These are phyloP conservation scores for Myrmophylax atrothorax DNA, from an alignment of 2,113 vertebrate genomes.

Conservation along the genomic window DNA sequence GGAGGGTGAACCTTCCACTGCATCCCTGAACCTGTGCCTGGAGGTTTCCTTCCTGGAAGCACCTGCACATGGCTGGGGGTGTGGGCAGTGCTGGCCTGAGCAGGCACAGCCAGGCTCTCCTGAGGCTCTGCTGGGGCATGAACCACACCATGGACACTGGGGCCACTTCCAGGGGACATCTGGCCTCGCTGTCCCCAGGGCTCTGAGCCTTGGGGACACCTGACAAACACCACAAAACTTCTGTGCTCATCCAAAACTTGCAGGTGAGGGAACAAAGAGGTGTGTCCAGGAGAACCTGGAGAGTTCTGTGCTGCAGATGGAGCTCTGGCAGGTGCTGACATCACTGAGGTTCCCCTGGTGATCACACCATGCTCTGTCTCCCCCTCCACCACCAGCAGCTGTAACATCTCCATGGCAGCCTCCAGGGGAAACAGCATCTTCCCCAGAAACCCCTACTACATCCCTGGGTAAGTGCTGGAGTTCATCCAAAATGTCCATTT, in stretches of 20 bases:
- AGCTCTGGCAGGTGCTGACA: neutral
- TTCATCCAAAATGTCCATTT: neutral
- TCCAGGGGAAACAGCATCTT: neutral
- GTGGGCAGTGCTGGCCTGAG: neutral
- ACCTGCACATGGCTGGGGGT: accelerated
- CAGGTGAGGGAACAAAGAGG: neutral
- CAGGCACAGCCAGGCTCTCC: accelerated
- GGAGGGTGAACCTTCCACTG: neutral
- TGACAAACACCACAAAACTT: accelerated
- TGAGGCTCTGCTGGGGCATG: accelerated
- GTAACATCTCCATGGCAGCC: neutral
- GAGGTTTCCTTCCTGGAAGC: neutral
- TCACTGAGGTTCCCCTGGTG: conserved; percentile 1
- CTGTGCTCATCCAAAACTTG: neutral
- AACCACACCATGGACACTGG: accelerated
- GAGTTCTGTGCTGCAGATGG: neutral
- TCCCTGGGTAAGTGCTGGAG: conserved; percentile 22
- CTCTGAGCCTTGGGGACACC: neutral
- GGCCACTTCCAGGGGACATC: accelerated
- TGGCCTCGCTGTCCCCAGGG: neutral
- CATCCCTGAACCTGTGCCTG: too few relatives aligned
- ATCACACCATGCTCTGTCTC: accelerated
- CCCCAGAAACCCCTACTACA: neutral
- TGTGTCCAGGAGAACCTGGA: neutral
- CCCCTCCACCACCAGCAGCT: accelerated